phyloP scores from a whole-genome alignment of 2,888 invertebrate genomes.

The Clistopyga incitator region DNA sequence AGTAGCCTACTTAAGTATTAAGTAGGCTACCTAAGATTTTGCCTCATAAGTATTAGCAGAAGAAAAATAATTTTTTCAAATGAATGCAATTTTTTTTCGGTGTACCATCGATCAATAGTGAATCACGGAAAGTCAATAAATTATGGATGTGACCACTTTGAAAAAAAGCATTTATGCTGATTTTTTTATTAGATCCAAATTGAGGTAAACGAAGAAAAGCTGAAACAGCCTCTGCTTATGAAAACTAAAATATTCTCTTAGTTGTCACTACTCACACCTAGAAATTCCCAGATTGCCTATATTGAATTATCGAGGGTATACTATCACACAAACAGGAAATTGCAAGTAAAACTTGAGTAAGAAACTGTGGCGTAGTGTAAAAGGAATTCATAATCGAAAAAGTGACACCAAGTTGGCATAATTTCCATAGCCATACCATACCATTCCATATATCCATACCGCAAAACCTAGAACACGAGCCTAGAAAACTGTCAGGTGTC shows the following conservation, averaged over 20 bases:
- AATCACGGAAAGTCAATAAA: too few relatives aligned
- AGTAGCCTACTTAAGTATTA: too few relatives aligned
- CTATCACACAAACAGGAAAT: background rate
- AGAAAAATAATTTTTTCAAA: too few relatives aligned
- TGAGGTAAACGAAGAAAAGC: too few relatives aligned
- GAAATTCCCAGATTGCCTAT: background rate
- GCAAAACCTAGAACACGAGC: background rate
- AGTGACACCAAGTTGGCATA: background rate
- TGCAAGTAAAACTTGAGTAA: background rate
- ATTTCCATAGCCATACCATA: constrained; percentile 6
- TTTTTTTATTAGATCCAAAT: too few relatives aligned
- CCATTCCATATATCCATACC: constrained; percentile 5
- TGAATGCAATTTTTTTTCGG: too few relatives aligned
- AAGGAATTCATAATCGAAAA: background rate
- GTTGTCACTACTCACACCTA: background rate
- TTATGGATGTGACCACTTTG: too few relatives aligned
- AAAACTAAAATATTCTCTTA: background rate
- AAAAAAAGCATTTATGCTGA: too few relatives aligned
- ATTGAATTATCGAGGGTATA: background rate
- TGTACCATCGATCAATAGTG: too few relatives aligned
- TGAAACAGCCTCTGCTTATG: background rate
- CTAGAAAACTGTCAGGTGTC: constrained; percentile 8
- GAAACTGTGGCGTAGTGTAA: background rate
- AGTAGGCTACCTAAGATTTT: too few relatives aligned
- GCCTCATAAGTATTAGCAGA: too few relatives aligned